A percentile compares a stretch with the other conserved stretches of the same genome.
These are phyloP conservation scores for Gracilinanus agilis DNA, from an alignment of 2,113 vertebrate genomes.

Conservation along the genomic window DNA sequence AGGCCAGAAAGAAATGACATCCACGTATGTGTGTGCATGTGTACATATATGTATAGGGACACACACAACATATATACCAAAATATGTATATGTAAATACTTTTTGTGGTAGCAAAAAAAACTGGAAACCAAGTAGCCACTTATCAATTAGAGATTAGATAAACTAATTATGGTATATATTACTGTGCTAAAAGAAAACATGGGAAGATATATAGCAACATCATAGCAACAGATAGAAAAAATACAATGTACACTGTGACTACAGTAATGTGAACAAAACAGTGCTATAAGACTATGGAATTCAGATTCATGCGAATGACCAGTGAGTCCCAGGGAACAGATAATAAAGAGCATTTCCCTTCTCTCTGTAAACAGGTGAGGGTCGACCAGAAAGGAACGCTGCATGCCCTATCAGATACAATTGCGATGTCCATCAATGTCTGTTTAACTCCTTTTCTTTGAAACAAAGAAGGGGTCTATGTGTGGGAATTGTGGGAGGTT, in stretches of 20 bases:
- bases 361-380: not conserved
- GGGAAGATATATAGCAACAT: not conserved
- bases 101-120: not conserved
- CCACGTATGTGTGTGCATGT: not conserved
- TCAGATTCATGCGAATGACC: no score
- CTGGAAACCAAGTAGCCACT: not conserved
- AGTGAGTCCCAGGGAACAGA: not conserved
- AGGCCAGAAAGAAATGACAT: not conserved
- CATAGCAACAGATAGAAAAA: not conserved
- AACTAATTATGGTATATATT: not conserved
- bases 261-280: no score
- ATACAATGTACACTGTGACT: no score
- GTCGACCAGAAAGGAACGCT: not conserved
- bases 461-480: not conserved
- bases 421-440: not conserved
- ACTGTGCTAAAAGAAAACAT: not conserved
- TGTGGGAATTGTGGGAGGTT: not conserved
- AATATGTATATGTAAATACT: not conserved
- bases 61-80: not conserved
- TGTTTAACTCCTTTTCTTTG: not conserved
- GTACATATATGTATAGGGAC: no score
- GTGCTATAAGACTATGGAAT: no score
- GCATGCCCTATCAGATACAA: not conserved
- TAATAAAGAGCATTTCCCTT: not conserved
- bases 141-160: not conserved